Percentiles rank a stretch among this genome's conserved stretches.
Conservation (phyloP, 2,888 invertebrate genomes). For the Spisula solida region DNA sequence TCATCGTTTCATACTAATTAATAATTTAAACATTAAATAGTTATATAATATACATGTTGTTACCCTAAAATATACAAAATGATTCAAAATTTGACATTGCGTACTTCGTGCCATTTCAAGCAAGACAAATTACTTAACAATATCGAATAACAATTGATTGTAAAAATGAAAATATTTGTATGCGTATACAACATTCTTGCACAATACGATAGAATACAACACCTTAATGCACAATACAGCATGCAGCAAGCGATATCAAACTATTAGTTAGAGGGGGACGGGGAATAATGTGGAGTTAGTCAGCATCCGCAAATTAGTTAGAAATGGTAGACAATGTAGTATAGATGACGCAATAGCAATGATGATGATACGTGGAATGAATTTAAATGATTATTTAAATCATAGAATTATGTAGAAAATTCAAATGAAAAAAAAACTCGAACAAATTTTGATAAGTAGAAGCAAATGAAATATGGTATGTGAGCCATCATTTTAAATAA, state of each 20-base stretch:
- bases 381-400: no score
- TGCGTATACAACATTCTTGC: neutral
- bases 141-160: neutral
- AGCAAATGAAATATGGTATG: no score
- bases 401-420: no score
- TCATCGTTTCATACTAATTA: no score
- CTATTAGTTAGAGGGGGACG: neutral
- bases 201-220: constrained; percentile 8
- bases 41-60: no score
- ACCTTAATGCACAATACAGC: neutral
- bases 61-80: no score
- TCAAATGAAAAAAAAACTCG: no score
- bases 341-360: neutral
- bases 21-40: no score
- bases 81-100: no score
- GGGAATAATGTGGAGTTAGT: neutral
- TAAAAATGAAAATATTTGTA: neutral
- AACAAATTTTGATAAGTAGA: no score
- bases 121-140: neutral
- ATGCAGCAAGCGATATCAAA: neutral
- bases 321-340: neutral
- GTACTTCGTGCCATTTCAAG: neutral
- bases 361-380: no score
- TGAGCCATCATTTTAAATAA: no score
- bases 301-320: neutral